These are phyloP conservation scores for Tetramorium simillimum DNA, from an alignment of 1,140 invertebrate genomes.

Conservation along the genomic window DNA sequence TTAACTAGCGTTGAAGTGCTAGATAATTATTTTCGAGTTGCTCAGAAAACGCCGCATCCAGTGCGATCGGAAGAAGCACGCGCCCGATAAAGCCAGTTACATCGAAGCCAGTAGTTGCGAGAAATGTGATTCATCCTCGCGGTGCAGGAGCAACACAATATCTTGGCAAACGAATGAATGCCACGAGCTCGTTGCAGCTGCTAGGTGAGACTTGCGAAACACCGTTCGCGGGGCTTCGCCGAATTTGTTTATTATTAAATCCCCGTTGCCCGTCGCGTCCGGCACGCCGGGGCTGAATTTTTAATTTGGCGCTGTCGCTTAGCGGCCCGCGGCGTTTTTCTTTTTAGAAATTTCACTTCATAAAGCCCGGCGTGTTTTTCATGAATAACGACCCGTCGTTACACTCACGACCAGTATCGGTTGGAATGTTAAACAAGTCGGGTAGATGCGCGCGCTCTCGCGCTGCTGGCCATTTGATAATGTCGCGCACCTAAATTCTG, in stretches of 20 bases:
- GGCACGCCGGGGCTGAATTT: slow-evolving; percentile 23
- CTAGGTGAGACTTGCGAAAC: slow-evolving; percentile 51
- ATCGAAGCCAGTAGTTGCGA: slow-evolving; percentile 47
- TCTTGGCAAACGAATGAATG: slow-evolving; percentile 40
- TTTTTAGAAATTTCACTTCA: slow-evolving; percentile 7
- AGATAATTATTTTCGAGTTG: not conserved
- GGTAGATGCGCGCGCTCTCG: not conserved
- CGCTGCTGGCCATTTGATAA: slow-evolving; percentile 51
- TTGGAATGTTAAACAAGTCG: slow-evolving; percentile 55
- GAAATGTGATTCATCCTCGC: slow-evolving; percentile 61
- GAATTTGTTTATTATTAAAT: slow-evolving; percentile 63
- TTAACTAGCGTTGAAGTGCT: not conserved
- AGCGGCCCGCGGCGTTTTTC: not conserved
- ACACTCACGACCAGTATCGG: not conserved
- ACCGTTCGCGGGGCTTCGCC: slow-evolving; percentile 5
- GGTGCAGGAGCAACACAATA: slow-evolving; percentile 26
- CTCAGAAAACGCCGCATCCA: not conserved
- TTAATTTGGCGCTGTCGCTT: slow-evolving; percentile 39
- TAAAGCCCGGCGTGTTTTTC: slow-evolving; percentile 41
- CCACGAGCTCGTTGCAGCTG: slow-evolving; percentile 20
- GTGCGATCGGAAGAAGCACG: not conserved
- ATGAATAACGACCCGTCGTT: slow-evolving; percentile 33
- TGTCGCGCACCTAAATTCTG: slow-evolving; percentile 51
- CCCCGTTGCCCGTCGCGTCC: not conserved
- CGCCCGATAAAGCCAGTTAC: not conserved